Base-by-base conservation (phyloP, 2,113 vertebrate genomes). In the Rhinogobius similis region DNA sequence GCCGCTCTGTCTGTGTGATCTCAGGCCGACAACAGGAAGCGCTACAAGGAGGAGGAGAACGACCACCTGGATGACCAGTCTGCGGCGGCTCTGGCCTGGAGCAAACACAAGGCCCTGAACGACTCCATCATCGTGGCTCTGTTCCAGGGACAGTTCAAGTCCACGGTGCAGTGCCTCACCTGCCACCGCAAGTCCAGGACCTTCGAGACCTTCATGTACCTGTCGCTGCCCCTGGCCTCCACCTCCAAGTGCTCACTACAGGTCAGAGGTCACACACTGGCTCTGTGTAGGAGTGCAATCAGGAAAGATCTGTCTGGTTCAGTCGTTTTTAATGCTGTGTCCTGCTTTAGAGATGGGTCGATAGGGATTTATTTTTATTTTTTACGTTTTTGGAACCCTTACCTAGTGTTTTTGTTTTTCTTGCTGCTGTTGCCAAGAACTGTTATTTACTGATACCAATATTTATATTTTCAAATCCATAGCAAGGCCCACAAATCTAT, bases 141-240 rank as follows among this genome's bases (percentile, higher is more conserved):
- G 62, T 99, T 99, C 67, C 98, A 99, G 92, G 98, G 98, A 4
- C 98, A 99, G 86, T 99, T 99, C 89, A 99, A 99, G 67, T 99
- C 97, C 64, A 99, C 96, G 0, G 96, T 99, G 66, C 96, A 99
- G 91, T 99, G 98, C 90, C 94, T 96, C 70, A 97, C 95, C 0
- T 99, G 98, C 78, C 95, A 97, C 82, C 95, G 92, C 87, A 97
- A 95, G 84, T 98, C 96, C 1, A 88, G 96, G 72, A 99, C 96
- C 4, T 99, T 99, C 71, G 98, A 99, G 91, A 96, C 97, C 62
- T 99, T 99, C 75, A 98, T 99, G 97, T 97, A 99, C 74, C 90
- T 99, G 77, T 98, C 97, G 0, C 82, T 99, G 27, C 95, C 96
- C 0, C 94, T 99, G 20, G 95, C 96, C 4, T 95, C 97, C 70